These are phyloP conservation scores for Caiman crocodilus DNA, from an alignment of 2,797 vertebrate genomes.

Conservation along the genomic window DNA sequence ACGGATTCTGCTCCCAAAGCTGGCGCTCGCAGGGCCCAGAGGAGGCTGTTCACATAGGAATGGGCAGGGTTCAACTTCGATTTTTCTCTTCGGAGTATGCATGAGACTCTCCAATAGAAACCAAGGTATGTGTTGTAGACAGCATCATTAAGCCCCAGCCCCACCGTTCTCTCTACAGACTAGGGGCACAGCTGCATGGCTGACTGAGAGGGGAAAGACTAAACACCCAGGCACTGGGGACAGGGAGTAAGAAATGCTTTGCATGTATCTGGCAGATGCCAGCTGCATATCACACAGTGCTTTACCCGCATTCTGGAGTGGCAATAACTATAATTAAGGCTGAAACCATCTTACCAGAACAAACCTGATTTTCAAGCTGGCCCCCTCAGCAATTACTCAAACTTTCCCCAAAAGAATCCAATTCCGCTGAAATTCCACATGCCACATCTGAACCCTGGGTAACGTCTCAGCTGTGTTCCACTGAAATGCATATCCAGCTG, in stretches of 20 bases:
- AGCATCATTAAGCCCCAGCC: too few relatives aligned
- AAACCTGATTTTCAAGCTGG: neutral
- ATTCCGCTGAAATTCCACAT: neutral
- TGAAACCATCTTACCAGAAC: fast-evolving
- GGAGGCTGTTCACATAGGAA: neutral
- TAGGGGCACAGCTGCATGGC: neutral
- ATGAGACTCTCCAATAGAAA: neutral
- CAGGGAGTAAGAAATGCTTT: fast-evolving
- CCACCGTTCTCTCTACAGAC: neutral
- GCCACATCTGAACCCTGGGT: fast-evolving
- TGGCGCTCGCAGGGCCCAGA: neutral
- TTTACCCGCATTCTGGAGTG: fast-evolving
- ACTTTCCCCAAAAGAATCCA: fast-evolving
- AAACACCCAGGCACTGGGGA: neutral
- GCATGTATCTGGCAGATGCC: neutral
- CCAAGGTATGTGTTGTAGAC: neutral
- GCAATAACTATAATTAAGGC: neutral
- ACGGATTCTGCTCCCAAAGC: too few relatives aligned
- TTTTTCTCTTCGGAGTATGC: neutral
- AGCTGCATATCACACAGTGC: fast-evolving
- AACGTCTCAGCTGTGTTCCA: neutral
- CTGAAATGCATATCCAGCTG: neutral
- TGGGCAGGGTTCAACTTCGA: neutral
- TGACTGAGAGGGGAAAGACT: neutral
- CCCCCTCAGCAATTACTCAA: neutral